Conservation (phyloP, 2,797 vertebrate species). For the Manis pentadactyla region DNA sequence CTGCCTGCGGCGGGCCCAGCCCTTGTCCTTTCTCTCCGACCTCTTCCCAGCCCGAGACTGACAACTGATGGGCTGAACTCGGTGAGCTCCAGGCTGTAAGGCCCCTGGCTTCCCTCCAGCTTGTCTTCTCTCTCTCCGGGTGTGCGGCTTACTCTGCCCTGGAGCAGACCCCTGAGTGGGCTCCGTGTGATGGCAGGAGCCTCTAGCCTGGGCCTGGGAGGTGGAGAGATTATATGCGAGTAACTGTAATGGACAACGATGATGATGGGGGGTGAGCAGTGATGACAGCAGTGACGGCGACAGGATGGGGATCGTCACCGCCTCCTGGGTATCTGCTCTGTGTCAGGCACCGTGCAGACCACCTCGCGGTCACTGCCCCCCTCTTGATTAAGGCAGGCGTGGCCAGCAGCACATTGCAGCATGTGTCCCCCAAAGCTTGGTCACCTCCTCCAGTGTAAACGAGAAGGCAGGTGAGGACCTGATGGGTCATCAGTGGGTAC, state of each 20-base stretch:
- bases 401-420: background rate
- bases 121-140: background rate
- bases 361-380: rapidly evolving
- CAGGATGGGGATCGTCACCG: rapidly evolving
- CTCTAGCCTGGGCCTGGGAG: no score
- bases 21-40: background rate
- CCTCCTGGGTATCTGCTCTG: background rate
- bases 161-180: background rate
- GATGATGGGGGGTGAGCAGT: rapidly evolving
- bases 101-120: background rate
- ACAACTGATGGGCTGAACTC: no score
- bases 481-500: background rate
- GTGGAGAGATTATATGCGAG: background rate
- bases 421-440: rapidly evolving
- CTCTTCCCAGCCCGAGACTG: background rate
- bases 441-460: background rate
- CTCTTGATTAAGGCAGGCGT: background rate
- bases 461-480: background rate
- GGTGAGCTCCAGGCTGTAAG: background rate
- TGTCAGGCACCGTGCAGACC: background rate
- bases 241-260: rapidly evolving
- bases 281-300: background rate
- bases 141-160: background rate
- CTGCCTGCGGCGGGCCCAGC: rapidly evolving
- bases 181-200: rapidly evolving